Evolutionary conservation across 1,140 invertebrate genomes (phyloP), one percentile per base, ranked within the genome.

Genomic region (Trichonephila clavata): DNA sequence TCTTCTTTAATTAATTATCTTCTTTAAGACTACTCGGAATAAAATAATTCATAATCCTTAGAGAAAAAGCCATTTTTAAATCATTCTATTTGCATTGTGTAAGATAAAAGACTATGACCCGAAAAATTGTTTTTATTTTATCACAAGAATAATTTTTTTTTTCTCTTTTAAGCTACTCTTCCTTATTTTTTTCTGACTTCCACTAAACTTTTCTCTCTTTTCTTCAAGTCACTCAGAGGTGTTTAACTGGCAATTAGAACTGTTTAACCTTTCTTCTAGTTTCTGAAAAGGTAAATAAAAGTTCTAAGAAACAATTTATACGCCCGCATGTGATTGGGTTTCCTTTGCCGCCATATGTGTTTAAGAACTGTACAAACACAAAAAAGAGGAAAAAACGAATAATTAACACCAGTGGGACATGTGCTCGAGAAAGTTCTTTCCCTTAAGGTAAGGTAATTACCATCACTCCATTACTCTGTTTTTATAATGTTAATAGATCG

Each of bases 361-460:
- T 68, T 27, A 68, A 68, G 65, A 27, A 68, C 65, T 27, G 0
- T 27, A n/a, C 21, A 68, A 68, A 68, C 65, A 68, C 1, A 2
- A 13, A 8, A 21, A 24, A n/a, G 20, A 20, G 5, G 65, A 24
- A 3, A 24, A 21, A 21, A 7, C 21, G n/a, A n/a, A 68, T 68
- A 68, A 68, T 68, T 24, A 68, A n/a, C 65, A 27, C 65, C n/a
- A 68, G 6, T 27, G 65, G 65, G 21, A n/a, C 65, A 68, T 68
- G n/a, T 13, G n/a, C n/a, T n/a, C 10, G 21, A 24, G 21, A 68
- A 68, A 68, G 65, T 21, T 24, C n/a, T 68, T 68, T 68, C n/a
- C 65, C 24, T 24, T 24, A 68, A 68, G 65, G n/a, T 68, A 68
- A 68, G 65, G 5, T 68, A 68, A 68, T 68, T 68, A 68, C 65